These are phyloP conservation scores for Rotaria socialis DNA, from an alignment of 2,888 invertebrate genomes.

Conservation along the genomic window DNA sequence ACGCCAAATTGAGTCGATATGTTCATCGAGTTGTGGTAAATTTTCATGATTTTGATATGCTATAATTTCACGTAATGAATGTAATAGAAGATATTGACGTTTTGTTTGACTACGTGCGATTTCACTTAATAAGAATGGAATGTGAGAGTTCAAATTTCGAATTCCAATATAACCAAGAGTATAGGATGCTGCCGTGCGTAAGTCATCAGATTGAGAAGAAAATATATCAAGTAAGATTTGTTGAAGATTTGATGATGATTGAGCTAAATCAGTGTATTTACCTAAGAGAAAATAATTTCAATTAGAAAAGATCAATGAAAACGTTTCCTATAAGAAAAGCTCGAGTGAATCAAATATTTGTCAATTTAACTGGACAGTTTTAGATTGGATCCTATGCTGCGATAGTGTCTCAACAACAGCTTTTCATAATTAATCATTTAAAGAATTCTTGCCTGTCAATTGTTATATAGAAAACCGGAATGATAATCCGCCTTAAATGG, in stretches of 20 bases:
- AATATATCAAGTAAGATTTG: constrained; percentile 72
- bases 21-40: constrained; percentile 20
- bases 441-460: no score
- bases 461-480: no score
- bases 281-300: constrained; percentile 6
- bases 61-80: constrained; percentile 88
- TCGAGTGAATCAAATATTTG: no score
- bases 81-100: constrained; percentile 86
- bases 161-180: constrained; percentile 87
- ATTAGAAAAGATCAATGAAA: no score
- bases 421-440: no score
- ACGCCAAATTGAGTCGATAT: constrained; percentile 58
- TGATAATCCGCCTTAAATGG: no score
- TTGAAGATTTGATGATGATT: constrained; percentile 56
- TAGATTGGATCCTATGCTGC: no score
- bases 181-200: constrained; percentile 93
- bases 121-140: constrained; percentile 87
- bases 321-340: no score
- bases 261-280: constrained; percentile 47
- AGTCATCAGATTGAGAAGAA: constrained; percentile 84
- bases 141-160: constrained; percentile 83
- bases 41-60: constrained; percentile 40
- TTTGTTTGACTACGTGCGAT: constrained; percentile 84
- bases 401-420: no score
- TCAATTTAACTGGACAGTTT: no score